These are phyloP conservation scores for Riparia riparia DNA, from an alignment of 2,113 vertebrate species.

Conservation along the genomic window DNA sequence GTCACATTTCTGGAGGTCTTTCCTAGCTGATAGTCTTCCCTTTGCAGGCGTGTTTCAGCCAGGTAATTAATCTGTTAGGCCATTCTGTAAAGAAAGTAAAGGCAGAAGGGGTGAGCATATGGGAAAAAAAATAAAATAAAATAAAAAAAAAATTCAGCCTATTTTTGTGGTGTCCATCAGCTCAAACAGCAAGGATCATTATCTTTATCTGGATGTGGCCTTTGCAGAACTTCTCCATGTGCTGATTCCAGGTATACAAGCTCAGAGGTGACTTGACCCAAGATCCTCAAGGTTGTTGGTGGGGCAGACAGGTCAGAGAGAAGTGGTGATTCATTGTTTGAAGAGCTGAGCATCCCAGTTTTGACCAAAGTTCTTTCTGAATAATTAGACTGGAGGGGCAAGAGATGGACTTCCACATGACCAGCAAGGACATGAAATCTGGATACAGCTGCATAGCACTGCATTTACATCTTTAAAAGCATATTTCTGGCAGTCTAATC, in stretches of 20 bases:
- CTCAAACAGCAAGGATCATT: not conserved
- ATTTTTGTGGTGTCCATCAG: not conserved
- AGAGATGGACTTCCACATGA: not conserved
- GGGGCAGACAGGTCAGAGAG: not conserved
- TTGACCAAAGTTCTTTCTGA: not conserved
- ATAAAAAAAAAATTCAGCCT: not conserved
- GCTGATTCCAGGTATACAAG: not conserved
- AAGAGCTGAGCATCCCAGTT: not conserved
- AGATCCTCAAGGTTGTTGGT: not conserved
- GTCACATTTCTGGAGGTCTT: not conserved
- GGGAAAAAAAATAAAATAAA: not conserved
- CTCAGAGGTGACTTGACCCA: not conserved
- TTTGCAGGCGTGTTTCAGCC: not conserved
- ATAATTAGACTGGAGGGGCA: not conserved
- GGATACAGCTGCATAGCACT: accelerated
- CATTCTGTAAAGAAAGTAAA: not conserved
- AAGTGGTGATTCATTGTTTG: not conserved
- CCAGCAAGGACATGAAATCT: not conserved
- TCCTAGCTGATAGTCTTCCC: not conserved
- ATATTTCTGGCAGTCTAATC: not conserved
- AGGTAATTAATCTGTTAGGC: not conserved
- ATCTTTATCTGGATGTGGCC: not conserved
- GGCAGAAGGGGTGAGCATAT: not conserved
- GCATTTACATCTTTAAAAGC: not conserved
- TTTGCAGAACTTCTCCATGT: not conserved